A percentile compares a stretch with the other conserved stretches of the same genome.
Evolutionary conservation across 92 coral and sea anemone species (phyloP).

Genomic region (Actinostola sp.): DNA sequence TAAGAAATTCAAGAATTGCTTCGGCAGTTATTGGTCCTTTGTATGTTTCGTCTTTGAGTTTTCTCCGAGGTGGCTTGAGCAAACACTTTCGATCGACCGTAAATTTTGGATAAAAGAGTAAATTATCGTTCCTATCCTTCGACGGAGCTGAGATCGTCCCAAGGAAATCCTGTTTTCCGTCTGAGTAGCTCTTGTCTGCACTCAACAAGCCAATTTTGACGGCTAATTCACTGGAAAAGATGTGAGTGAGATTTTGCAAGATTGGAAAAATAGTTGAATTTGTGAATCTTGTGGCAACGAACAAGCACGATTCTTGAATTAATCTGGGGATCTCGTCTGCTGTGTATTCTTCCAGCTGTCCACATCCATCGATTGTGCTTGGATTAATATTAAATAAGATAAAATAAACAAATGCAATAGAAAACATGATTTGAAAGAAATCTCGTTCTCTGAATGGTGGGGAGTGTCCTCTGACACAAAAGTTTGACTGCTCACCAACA

Average conservation of each 20-base stretch:
- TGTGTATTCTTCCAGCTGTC: conserved; percentile 14
- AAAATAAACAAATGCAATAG: conserved; percentile 11
- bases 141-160: not conserved
- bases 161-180: not conserved
- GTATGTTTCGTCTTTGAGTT: conserved; percentile 21
- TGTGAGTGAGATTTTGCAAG: conserved; percentile 16
- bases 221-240: conserved; percentile 11
- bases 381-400: not conserved
- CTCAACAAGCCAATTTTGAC: conserved; percentile 28
- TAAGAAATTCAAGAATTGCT: conserved; percentile 55
- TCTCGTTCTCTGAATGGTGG: too few relatives aligned
- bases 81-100: conserved; percentile 65
- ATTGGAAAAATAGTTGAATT: conserved; percentile 8
- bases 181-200: not conserved
- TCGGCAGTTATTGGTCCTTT: conserved; percentile 44
- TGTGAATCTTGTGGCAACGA: conserved; percentile 3
- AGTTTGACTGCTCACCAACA: too few relatives aligned
- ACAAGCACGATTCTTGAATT: conserved; percentile 5
- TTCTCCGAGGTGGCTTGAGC: conserved; percentile 34
- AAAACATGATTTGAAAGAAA: conserved; percentile 5
- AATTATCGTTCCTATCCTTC: not conserved
- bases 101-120: conserved; percentile 62
- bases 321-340: conserved; percentile 2
- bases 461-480: too few relatives aligned
- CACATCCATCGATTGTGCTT: not conserved